A percentile compares a stretch with the other conserved stretches of the same genome.
Conservation (phyloP, 1,140 invertebrate genomes). For the Chironomus striatipennis region DNA sequence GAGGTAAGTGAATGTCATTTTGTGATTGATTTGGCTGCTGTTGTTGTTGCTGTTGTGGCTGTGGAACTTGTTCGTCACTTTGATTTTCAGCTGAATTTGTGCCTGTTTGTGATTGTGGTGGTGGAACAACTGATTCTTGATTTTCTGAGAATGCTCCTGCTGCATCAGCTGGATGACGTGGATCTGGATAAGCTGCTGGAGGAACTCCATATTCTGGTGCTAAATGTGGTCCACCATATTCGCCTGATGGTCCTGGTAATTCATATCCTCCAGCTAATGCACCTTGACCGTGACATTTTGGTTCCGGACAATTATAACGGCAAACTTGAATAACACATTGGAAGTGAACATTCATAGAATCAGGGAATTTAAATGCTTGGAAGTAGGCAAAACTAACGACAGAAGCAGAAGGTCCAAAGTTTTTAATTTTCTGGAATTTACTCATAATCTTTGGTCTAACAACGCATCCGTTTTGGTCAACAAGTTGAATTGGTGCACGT, state of each 20-base stretch:
- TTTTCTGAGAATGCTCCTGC: slow-evolving; percentile 72
- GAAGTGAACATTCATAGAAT: slow-evolving; percentile 96
- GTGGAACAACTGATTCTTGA: slow-evolving; percentile 66
- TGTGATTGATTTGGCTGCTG: slow-evolving; percentile 38
- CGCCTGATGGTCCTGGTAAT: slow-evolving; percentile 51
- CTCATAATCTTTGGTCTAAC: slow-evolving; percentile 89
- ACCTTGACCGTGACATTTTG: slow-evolving; percentile 65
- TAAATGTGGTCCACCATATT: slow-evolving; percentile 59
- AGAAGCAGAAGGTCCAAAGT: slow-evolving; percentile 86
- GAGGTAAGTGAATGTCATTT: slow-evolving; percentile 62
- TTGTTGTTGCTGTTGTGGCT: slow-evolving; percentile 37
- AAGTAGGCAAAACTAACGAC: slow-evolving; percentile 93
- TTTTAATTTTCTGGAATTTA: slow-evolving; percentile 92
- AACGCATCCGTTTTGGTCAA: slow-evolving; percentile 86
- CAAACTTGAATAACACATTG: slow-evolving; percentile 94
- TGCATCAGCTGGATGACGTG: slow-evolving; percentile 69
- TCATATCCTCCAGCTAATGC: slow-evolving; percentile 57
- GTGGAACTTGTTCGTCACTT: slow-evolving; percentile 27
- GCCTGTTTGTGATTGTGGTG: slow-evolving; percentile 63
- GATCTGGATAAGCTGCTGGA: slow-evolving; percentile 70
- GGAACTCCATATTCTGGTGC: slow-evolving; percentile 59
- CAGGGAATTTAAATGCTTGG: slow-evolving; percentile 94
- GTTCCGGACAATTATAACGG: slow-evolving; percentile 85
- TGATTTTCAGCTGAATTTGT: slow-evolving; percentile 37
- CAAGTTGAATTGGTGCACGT: slow-evolving; percentile 82